Evolutionary conservation across 1,140 invertebrate genomes (phyloP).

Genomic region (Drosophila mauritiana): DNA sequence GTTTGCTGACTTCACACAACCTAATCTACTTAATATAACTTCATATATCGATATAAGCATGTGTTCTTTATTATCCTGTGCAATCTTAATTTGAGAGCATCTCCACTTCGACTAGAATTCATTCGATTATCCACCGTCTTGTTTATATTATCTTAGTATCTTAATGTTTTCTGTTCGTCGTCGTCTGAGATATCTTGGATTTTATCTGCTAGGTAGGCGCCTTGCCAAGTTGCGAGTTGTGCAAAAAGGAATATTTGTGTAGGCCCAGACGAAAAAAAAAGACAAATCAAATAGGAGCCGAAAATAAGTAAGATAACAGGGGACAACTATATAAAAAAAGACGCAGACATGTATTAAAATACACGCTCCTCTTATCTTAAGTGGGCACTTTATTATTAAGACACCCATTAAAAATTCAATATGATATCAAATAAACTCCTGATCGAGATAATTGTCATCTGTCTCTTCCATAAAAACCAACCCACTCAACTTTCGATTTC

Average conservation of each 20-base stretch:
- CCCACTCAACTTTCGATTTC: constrained; percentile 47
- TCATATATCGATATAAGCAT: too few relatives aligned
- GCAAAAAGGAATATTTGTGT: constrained; percentile 31
- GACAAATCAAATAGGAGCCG: constrained; percentile 34
- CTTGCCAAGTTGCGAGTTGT: constrained; percentile 22
- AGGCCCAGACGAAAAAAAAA: constrained; percentile 21
- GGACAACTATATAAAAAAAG: constrained; percentile 11
- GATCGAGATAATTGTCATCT: neutral
- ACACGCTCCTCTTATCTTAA: constrained; percentile 2
- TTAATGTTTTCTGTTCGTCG: constrained; percentile 61
- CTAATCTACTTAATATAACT: too few relatives aligned
- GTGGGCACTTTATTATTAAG: neutral
- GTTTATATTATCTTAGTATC: constrained; percentile 56
- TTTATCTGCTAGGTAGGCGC: constrained; percentile 63
- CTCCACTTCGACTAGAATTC: neutral
- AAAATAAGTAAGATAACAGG: constrained; percentile 16
- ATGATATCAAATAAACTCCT: neutral
- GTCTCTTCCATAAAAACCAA: constrained; percentile 10
- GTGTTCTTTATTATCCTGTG: too few relatives aligned
- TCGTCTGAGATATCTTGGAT: constrained; percentile 47
- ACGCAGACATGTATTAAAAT: neutral
- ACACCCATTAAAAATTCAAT: neutral
- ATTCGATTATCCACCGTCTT: neutral
- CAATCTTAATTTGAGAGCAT: neutral
- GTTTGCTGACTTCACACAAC: too few relatives aligned